phyloP scores from a whole-genome alignment of 2,888 invertebrate genomes.

The Chrysolina americana region DNA sequence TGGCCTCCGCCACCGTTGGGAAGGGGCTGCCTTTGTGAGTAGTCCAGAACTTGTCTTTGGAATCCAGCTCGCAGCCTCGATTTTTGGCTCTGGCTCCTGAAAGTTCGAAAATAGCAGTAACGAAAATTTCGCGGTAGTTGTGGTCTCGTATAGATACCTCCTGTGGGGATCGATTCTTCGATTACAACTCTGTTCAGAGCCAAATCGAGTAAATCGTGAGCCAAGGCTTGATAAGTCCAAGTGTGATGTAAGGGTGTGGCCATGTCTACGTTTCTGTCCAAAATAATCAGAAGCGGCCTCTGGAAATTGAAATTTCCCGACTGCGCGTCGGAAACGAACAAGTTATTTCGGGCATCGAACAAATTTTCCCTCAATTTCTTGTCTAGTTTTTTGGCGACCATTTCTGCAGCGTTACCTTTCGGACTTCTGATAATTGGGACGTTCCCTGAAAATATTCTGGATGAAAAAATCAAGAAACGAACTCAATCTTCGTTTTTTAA shows the following conservation, averaged over 20 bases:
- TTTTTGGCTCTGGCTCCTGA: constrained; percentile 82
- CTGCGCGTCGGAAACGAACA: constrained; percentile 91
- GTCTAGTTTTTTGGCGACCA: constrained; percentile 97
- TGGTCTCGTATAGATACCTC: constrained; percentile 54
- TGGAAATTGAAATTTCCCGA: constrained; percentile 88
- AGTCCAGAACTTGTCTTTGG: constrained; percentile 92
- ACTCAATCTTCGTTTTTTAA: too few relatives aligned
- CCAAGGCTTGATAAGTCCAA: constrained; percentile 99
- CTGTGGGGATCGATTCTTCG: constrained; percentile 64
- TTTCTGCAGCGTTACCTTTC: constrained; percentile 97
- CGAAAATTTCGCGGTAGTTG: not conserved
- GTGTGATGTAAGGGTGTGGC: constrained; percentile 99
- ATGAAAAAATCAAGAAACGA: constrained; percentile 2
- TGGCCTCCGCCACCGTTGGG: constrained; percentile 96
- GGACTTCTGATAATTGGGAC: constrained; percentile 94
- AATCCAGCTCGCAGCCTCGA: constrained; percentile 91
- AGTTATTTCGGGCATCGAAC: constrained; percentile 95
- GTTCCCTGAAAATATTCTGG: constrained; percentile 72
- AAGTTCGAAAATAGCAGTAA: constrained; percentile 28
- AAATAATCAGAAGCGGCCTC: constrained; percentile 90
- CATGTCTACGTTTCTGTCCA: constrained; percentile 96
- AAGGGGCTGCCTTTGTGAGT: constrained; percentile 95
- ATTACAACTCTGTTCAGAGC: constrained; percentile 82
- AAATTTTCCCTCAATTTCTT: constrained; percentile 97
- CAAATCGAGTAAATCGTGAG: constrained; percentile 95